Conservation (phyloP, 2,888 invertebrate species). For the Chloroclysta siterata region DNA sequence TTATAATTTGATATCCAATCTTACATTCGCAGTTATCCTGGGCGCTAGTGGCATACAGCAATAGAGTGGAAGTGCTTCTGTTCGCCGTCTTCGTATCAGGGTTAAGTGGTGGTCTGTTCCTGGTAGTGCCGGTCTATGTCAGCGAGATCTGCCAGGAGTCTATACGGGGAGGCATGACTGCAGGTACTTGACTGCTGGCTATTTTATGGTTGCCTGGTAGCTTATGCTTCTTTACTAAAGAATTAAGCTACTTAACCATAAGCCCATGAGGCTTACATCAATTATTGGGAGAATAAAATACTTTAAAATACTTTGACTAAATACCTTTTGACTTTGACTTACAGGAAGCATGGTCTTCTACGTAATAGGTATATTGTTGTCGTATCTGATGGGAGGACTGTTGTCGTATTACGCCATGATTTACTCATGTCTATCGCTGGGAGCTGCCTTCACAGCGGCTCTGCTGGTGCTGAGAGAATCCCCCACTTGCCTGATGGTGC, state of each 20-base stretch:
- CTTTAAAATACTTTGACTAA: too few species aligned
- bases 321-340: too few species aligned
- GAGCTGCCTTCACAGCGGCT: conserved; percentile 48
- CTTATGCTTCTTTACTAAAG: too few species aligned
- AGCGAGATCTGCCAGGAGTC: conserved; percentile 69
- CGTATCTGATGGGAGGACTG: conserved; percentile 64
- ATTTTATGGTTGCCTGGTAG: too few species aligned
- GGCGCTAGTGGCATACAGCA: conserved; percentile 53
- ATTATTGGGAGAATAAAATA: too few species aligned
- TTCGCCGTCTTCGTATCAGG: conserved; percentile 63
- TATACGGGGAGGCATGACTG: conserved; percentile 65
- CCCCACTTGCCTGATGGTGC: conserved; percentile 62
- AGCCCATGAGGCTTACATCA: too few species aligned
- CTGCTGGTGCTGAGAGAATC: conserved; percentile 61
- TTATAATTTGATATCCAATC: too few species aligned
- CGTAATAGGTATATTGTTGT: conserved; percentile 62
- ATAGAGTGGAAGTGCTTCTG: conserved; percentile 59
- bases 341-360: conserved; percentile 59
- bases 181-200: conserved; percentile 35
- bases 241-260: too few species aligned
- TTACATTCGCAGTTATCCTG: conserved; percentile 55
- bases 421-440: conserved; percentile 54
- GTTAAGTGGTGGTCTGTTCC: conserved; percentile 52
- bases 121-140: conserved; percentile 61
- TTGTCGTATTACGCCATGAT: conserved; percentile 59